Percentiles rank a stretch among this genome's conserved stretches.
These are phyloP conservation scores for Karalla daura DNA, from an alignment of 2,797 vertebrate genomes.

Conservation along the genomic window DNA sequence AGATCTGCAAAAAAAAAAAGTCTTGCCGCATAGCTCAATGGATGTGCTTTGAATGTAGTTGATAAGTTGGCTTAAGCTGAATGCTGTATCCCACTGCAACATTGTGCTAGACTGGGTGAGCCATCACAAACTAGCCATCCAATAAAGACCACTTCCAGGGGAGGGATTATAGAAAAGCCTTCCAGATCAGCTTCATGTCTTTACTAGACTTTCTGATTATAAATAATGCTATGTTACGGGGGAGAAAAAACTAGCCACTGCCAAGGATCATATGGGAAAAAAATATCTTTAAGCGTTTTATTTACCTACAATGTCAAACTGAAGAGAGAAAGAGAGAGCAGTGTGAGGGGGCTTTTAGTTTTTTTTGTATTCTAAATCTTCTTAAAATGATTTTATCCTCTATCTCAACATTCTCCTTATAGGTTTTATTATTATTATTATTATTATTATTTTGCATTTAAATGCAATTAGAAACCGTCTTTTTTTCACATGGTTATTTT, in stretches of 20 bases:
- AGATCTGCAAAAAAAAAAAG: conserved; percentile 87
- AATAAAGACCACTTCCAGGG: conserved; percentile 85
- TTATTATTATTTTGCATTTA: neutral
- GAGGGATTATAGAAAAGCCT: conserved; percentile 87
- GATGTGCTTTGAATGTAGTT: conserved; percentile 88
- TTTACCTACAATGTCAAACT: conserved; percentile 74
- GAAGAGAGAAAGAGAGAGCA: conserved; percentile 19
- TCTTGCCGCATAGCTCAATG: conserved; percentile 85
- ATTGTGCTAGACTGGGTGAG: conserved; percentile 85
- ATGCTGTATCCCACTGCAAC: conserved; percentile 84
- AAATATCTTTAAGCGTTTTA: conserved; percentile 68
- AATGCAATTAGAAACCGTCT: neutral
- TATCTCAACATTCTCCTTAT: neutral
- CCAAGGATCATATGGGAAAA: conserved; percentile 65
- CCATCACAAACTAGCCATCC: conserved; percentile 86
- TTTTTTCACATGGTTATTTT: neutral
- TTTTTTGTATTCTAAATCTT: neutral
- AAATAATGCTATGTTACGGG: conserved; percentile 75
- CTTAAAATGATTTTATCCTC: neutral
- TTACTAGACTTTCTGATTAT: conserved; percentile 83
- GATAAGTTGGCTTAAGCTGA: conserved; percentile 90
- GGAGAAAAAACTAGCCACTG: conserved; percentile 57
- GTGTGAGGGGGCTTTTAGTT: neutral
- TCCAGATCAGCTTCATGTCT: conserved; percentile 85
- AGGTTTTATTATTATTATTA: conserved; percentile 1